Evolutionary conservation across 2,113 vertebrate species (phyloP).

Genomic region (Lampris incognitus): DNA sequence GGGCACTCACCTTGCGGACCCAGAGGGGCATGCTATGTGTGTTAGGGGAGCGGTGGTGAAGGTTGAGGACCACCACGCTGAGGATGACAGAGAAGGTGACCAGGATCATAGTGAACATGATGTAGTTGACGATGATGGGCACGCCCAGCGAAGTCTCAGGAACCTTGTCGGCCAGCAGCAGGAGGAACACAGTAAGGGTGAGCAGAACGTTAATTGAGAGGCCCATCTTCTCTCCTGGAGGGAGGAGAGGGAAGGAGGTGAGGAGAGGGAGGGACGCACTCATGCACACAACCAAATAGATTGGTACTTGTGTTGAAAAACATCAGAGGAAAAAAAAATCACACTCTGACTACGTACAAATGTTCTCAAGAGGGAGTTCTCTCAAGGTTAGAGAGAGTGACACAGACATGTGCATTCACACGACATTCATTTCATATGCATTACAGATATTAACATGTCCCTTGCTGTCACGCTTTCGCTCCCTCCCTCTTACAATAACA

Average conservation of each 20-base stretch:
- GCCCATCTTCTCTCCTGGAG: slow-evolving; percentile 92
- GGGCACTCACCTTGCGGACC: slow-evolving; percentile 86
- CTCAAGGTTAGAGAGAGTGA: too few species aligned
- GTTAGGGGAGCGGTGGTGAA: slow-evolving; percentile 90
- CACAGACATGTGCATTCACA: too few species aligned
- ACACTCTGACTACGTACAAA: too few species aligned
- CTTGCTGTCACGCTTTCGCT: too few species aligned
- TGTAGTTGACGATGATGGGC: slow-evolving; percentile 92
- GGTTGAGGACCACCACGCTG: slow-evolving; percentile 91
- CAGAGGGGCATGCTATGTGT: slow-evolving; percentile 91
- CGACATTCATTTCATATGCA: too few species aligned
- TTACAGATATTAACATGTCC: background rate
- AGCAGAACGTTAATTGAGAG: slow-evolving; percentile 92
- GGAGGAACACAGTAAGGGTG: slow-evolving; percentile 91
- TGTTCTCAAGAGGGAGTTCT: too few species aligned
- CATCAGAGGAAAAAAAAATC: background rate
- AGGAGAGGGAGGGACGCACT: background rate
- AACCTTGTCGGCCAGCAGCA: slow-evolving; percentile 92
- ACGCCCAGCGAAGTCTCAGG: slow-evolving; percentile 91
- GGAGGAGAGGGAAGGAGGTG: background rate
- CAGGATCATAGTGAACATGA: slow-evolving; percentile 93
- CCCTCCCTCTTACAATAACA: too few species aligned
- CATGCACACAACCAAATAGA: background rate
- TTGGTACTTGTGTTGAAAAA: background rate
- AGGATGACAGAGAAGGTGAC: slow-evolving; percentile 93